phyloP scores from a whole-genome alignment of 2,888 invertebrate genomes.

The Sesamia inferens region DNA sequence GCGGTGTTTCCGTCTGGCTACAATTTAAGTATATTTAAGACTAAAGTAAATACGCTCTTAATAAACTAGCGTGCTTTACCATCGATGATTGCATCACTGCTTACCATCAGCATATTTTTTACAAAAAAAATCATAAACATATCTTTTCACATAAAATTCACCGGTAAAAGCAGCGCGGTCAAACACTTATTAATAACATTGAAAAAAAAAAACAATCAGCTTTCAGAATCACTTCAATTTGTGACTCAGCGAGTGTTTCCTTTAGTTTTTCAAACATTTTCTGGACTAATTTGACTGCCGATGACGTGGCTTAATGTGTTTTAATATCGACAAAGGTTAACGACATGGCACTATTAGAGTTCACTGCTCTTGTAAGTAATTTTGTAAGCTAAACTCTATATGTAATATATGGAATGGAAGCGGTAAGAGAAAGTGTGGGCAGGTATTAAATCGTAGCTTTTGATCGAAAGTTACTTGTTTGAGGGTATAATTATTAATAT shows the following conservation, averaged over 20 bases:
- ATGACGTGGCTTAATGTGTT: slow-evolving; percentile 45
- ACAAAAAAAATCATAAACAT: not conserved
- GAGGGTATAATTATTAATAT: not conserved
- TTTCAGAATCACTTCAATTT: slow-evolving; percentile 14
- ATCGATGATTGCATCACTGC: too few species aligned
- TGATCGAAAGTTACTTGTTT: not conserved
- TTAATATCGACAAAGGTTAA: slow-evolving; percentile 36
- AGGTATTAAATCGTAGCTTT: not conserved
- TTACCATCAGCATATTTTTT: not conserved
- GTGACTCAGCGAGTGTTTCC: slow-evolving; percentile 29
- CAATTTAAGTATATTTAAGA: too few species aligned
- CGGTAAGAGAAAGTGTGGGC: not conserved
- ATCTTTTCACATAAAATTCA: slow-evolving; percentile 4
- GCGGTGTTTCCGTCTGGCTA: too few species aligned
- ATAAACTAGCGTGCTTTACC: too few species aligned
- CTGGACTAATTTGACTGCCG: slow-evolving; percentile 38
- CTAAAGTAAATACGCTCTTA: too few species aligned
- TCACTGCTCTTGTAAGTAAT: slow-evolving; percentile 11
- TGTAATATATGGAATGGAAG: not conserved
- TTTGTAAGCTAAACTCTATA: slow-evolving; percentile 11
- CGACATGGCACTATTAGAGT: slow-evolving; percentile 17
- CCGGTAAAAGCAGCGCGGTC: not conserved
- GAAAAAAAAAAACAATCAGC: not conserved
- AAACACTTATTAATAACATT: too few species aligned
- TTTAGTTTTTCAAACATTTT: slow-evolving; percentile 28